A percentile compares a stretch with the other conserved stretches of the same genome.
phyloP scores from a whole-genome alignment of 2,888 invertebrate species.

The Zaprionus obscuricornis region DNA sequence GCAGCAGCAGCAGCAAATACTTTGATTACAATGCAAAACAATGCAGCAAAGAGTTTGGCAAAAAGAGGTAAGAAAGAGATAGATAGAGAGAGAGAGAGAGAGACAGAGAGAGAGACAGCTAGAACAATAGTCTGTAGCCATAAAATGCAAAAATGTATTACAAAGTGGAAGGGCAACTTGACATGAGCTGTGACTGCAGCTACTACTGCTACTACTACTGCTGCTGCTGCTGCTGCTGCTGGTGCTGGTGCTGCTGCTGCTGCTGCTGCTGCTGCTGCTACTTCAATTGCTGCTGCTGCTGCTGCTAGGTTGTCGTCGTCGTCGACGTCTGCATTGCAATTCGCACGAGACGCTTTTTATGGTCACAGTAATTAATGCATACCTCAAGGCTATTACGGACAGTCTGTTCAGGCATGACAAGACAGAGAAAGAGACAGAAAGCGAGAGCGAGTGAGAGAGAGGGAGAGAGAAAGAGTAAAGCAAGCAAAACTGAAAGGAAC shows the following conservation, averaged over 20 bases:
- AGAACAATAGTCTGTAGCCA: conserved; percentile 49
- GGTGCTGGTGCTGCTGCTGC: too few species aligned
- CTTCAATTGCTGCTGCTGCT: too few species aligned
- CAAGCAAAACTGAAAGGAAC: too few species aligned
- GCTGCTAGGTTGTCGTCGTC: too few species aligned
- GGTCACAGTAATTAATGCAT: conserved; percentile 75
- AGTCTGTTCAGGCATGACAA: conserved; percentile 28
- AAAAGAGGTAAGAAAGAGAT: conserved; percentile 12
- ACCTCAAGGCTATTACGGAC: conserved; percentile 69
- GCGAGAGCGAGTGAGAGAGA: conserved; percentile 17
- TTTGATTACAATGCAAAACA: conserved; percentile 53
- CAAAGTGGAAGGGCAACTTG: conserved; percentile 67
- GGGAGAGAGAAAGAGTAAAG: too few species aligned
- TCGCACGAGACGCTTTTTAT: conserved; percentile 65
- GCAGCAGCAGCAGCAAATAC: conserved; percentile 2
- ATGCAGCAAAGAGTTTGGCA: conserved; percentile 18
- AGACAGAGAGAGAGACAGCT: neutral
- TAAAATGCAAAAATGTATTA: conserved; percentile 72
- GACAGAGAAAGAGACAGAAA: conserved; percentile 12
- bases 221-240: neutral
- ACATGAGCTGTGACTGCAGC: too few species aligned
- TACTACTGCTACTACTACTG: conserved; percentile 7
- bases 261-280: too few species aligned
- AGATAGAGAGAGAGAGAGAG: conserved; percentile 23
- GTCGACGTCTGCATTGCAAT: conserved; percentile 23